Conservation (phyloP, 1,140 invertebrate species). For the Oryctes rhinoceros region DNA sequence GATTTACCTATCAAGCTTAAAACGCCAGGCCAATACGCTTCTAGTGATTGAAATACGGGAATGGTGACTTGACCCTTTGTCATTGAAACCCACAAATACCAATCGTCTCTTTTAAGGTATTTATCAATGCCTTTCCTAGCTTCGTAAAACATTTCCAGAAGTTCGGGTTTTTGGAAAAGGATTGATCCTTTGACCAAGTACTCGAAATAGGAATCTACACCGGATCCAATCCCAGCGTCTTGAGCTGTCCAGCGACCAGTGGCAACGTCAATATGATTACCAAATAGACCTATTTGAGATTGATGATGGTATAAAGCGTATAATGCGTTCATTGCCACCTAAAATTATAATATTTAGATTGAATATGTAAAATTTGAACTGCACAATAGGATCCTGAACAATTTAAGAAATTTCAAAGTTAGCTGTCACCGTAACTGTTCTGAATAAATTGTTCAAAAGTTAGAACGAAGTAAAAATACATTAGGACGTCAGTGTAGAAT, state of each 20-base stretch:
- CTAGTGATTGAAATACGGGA: slow-evolving; percentile 97
- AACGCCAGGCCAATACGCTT: slow-evolving; percentile 98
- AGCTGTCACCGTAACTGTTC: too few relatives aligned
- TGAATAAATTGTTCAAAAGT: too few relatives aligned
- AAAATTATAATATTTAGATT: slow-evolving; percentile 52
- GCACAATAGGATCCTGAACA: too few relatives aligned
- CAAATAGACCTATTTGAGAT: slow-evolving; percentile 90
- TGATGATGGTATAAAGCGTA: slow-evolving; percentile 86
- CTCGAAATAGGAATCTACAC: slow-evolving; percentile 98
- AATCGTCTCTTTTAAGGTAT: slow-evolving; percentile 91
- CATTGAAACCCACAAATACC: slow-evolving; percentile 98
- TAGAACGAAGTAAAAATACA: too few relatives aligned
- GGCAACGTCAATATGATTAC: slow-evolving; percentile 96
- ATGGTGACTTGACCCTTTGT: slow-evolving; percentile 92
- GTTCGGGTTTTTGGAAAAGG: slow-evolving; percentile 80
- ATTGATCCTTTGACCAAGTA: slow-evolving; percentile 96
- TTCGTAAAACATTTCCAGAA: slow-evolving; percentile 92
- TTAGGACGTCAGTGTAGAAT: too few relatives aligned
- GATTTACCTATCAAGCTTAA: slow-evolving; percentile 84
- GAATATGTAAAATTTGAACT: not conserved
- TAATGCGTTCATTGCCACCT: slow-evolving; percentile 91
- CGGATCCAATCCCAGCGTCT: slow-evolving; percentile 90
- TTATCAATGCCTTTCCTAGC: slow-evolving; percentile 84
- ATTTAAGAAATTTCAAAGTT: too few relatives aligned
- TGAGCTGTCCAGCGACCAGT: slow-evolving; percentile 96